Evolutionary conservation across 2,797 vertebrate species (phyloP).

Genomic region (Falco rusticolus): DNA sequence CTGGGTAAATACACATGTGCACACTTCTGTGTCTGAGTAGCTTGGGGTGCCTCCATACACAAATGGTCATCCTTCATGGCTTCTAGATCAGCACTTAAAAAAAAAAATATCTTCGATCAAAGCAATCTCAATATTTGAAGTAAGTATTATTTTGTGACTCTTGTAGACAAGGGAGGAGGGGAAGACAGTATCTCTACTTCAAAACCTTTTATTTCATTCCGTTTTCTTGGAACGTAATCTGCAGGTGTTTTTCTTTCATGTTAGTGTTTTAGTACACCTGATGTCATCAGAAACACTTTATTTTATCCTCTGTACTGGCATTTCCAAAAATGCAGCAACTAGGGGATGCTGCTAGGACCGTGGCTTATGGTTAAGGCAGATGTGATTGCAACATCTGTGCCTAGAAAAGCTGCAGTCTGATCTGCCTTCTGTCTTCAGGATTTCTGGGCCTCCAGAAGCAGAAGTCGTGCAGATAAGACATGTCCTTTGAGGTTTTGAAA

Average conservation of each 20-base stretch:
- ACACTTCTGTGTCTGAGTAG: background rate
- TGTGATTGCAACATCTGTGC: conserved; percentile 20
- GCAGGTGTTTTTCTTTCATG: background rate
- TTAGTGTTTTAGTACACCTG: background rate
- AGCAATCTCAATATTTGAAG: background rate
- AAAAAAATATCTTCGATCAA: background rate
- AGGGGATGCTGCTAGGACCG: background rate
- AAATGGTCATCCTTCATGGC: background rate
- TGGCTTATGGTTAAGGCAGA: conserved; percentile 13
- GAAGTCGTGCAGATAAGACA: conserved; percentile 28
- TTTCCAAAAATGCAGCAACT: background rate
- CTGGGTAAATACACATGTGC: background rate
- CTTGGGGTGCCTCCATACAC: background rate
- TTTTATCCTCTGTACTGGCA: background rate
- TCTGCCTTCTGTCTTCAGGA: conserved; percentile 18
- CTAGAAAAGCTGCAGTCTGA: conserved; percentile 9
- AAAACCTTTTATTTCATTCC: background rate
- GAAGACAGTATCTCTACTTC: background rate
- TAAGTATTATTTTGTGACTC: background rate
- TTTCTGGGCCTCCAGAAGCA: conserved; percentile 39
- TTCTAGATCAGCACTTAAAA: background rate
- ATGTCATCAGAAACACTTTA: background rate
- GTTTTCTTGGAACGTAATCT: background rate
- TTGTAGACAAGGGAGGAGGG: background rate
- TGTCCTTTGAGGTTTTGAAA: conserved; percentile 35